Conservation (phyloP, 2,113 vertebrate genomes). For the Aix galericulata region DNA sequence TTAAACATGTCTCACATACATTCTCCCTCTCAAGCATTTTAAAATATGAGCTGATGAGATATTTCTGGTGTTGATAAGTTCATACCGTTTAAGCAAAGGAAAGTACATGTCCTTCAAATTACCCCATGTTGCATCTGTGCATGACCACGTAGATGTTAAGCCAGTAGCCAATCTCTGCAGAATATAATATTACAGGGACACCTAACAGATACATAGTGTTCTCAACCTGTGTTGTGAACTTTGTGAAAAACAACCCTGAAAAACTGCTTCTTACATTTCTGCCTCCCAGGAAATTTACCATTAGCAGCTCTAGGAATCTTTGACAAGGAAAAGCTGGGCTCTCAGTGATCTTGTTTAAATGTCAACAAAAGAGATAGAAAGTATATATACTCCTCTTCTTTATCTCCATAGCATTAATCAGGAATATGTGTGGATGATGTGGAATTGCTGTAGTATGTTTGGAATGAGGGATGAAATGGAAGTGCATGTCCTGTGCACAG, state of each 20-base stretch:
- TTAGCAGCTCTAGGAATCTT: background rate
- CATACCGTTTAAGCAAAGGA: background rate
- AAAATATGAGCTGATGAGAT: background rate
- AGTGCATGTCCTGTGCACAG: background rate
- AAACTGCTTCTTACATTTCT: background rate
- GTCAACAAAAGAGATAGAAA: background rate
- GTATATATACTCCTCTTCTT: background rate
- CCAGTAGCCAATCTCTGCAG: background rate
- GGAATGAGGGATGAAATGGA: background rate
- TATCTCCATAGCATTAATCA: background rate
- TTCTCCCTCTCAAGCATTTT: background rate
- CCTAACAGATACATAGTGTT: background rate
- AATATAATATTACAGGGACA: background rate
- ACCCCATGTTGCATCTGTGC: background rate
- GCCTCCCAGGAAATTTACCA: background rate
- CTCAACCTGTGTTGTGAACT: background rate
- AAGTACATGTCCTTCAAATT: background rate
- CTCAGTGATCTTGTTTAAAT: background rate
- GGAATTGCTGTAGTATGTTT: background rate
- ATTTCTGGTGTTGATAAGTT: background rate
- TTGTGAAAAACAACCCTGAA: background rate
- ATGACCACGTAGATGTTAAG: background rate
- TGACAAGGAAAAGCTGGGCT: background rate
- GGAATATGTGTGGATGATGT: background rate
- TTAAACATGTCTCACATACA: background rate